phyloP scores from a whole-genome alignment of 2,797 vertebrate genomes.

The Masticophis lateralis region DNA sequence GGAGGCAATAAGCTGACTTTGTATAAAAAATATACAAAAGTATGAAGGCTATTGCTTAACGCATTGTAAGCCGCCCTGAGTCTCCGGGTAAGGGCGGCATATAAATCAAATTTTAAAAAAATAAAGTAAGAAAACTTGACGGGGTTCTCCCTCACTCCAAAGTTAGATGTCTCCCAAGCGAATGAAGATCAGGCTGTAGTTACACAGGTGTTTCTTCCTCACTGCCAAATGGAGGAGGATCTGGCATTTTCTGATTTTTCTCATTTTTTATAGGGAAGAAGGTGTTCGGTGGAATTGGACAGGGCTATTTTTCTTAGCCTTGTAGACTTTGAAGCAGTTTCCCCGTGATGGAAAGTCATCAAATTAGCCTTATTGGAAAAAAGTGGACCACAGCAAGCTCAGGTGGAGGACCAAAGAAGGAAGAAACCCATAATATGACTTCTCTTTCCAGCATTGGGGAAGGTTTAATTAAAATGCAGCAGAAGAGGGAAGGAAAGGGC shows the following conservation, averaged over 20 bases:
- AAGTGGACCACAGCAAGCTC: constrained; percentile 29
- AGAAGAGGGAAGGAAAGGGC: constrained; percentile 68
- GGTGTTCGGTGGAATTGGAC: not conserved
- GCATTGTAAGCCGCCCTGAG: too few species aligned
- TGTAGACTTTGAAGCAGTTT: constrained; percentile 19
- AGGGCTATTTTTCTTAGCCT: constrained; percentile 15
- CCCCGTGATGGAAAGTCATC: constrained; percentile 29
- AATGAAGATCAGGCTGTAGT: constrained; percentile 5
- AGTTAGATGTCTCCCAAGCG: not conserved
- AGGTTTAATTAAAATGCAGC: constrained; percentile 73
- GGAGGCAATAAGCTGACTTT: too few species aligned
- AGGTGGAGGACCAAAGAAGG: constrained; percentile 24
- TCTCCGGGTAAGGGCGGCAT: too few species aligned
- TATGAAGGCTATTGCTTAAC: too few species aligned
- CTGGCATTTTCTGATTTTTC: not conserved
- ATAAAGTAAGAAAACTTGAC: not conserved
- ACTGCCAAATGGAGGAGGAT: constrained; percentile 11
- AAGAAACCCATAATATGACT: constrained; percentile 43
- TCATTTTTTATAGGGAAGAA: not conserved
- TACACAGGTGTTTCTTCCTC: constrained; percentile 6
- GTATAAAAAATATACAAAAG: too few species aligned
- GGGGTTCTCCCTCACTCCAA: not conserved
- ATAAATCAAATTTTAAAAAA: not conserved
- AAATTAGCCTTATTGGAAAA: constrained; percentile 28
- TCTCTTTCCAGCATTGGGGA: constrained; percentile 67